These are phyloP conservation scores for Cuniculus paca DNA, from an alignment of 2,797 vertebrate species.

Conservation along the genomic window DNA sequence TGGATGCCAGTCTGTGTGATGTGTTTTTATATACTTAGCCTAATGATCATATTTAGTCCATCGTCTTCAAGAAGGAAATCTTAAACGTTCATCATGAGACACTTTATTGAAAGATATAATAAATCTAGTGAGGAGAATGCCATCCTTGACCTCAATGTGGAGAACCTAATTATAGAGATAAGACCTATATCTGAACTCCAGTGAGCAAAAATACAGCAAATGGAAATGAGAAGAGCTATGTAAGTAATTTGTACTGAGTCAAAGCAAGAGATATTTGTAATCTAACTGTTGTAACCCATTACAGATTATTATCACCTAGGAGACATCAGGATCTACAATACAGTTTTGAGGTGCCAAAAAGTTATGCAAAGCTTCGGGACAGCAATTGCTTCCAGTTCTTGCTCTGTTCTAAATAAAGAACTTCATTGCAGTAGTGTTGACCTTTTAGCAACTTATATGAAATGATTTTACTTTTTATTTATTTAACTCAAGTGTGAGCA, in stretches of 20 bases:
- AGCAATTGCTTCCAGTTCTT: background rate
- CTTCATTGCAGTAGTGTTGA: background rate
- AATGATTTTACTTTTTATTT: constrained; percentile 4
- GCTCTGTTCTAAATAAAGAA: background rate
- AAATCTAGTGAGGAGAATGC: background rate
- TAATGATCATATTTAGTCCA: background rate
- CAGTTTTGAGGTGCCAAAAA: background rate
- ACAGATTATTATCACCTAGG: background rate
- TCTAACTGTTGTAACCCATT: background rate
- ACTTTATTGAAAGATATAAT: background rate
- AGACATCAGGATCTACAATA: background rate
- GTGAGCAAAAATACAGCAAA: background rate
- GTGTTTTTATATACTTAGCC: background rate
- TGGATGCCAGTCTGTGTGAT: background rate
- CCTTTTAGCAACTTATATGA: background rate
- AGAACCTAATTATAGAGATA: background rate
- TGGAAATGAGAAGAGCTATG: background rate
- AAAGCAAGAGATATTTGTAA: background rate
- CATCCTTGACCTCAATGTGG: background rate
- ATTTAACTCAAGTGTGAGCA: background rate
- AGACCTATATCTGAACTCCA: background rate
- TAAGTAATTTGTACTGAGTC: background rate
- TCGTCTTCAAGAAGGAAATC: background rate
- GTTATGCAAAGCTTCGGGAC: background rate
- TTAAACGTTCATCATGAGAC: background rate